Evolutionary conservation across 1,140 invertebrate genomes (phyloP).

Genomic region (Triops cancriformis): DNA sequence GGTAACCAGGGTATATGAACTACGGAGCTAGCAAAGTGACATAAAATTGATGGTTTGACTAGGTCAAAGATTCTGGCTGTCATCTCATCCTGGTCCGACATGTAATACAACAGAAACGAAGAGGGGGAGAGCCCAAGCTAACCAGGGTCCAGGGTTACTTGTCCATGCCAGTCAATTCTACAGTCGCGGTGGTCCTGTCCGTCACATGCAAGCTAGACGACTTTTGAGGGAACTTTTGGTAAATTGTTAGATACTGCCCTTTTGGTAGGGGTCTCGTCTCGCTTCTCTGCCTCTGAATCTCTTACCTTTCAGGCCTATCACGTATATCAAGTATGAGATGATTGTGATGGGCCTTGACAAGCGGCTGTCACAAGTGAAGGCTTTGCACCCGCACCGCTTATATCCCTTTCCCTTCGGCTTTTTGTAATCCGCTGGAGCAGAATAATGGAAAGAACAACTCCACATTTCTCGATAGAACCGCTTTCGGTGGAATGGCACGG

Average conservation of each 20-base stretch:
- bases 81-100: no score
- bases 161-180: background rate
- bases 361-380: background rate
- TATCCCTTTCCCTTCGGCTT: background rate
- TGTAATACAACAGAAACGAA: background rate
- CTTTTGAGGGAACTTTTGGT: background rate
- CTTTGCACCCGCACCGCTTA: constrained; percentile 4
- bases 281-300: constrained; percentile 6
- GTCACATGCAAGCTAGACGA: constrained; percentile 1
- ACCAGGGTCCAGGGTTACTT: background rate
- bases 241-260: background rate
- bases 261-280: background rate
- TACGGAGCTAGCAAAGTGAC: background rate
- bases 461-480: background rate
- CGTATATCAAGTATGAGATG: background rate
- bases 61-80: no score
- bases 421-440: constrained; percentile 1
- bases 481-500: background rate
- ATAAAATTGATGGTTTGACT: background rate
- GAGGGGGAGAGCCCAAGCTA: background rate
- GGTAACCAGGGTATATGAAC: background rate
- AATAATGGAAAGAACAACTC: constrained; percentile 1
- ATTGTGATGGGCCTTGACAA: constrained; percentile 13
- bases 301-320: constrained; percentile 3
- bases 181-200: background rate